Base-by-base conservation (phyloP, 1,140 invertebrate species). In the Sycophaga agraensis region DNA sequence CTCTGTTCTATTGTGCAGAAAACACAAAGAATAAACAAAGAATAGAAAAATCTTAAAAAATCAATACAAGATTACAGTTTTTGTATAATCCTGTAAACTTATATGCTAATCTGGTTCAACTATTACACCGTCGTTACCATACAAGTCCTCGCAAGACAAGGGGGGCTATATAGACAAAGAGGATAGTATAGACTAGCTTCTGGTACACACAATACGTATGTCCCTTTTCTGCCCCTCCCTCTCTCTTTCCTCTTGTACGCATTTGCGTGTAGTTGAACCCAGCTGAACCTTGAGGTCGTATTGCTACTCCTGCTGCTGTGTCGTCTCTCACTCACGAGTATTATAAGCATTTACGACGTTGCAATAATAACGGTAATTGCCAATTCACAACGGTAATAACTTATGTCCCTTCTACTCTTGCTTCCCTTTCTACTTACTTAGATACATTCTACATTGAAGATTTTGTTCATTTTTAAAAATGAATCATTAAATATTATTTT, bases 341-440 rank as follows among this genome's bases (percentile, higher is more conserved):
- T 60, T 56, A 11, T 19, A 12, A 3, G 31, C 28, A 37, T 60
- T 56, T 49, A 48, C 58, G 46, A 63, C 60, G 60, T 68, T 67
- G 62, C 69, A 63, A 72, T 70, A 76, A 74, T 75, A 74, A 74
- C 65, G 64, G 69, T 72, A 72, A 75, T 73, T 74, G 69, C 69
- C 71, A 76, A 73, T 76, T 76, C 70, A 72, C 64, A 69, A 48
- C 43, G 64, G 66, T 70, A 72, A 76, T 76, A 75, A 72, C 69
- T 73, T 69, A 68, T 11, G 28, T 31, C 28, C 28, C 28, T 31
- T 11, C 5, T 31, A 31, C 28, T 31, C 11, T 21, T 14, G 8
- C 26, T 57, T 46, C 2, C 21, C 9, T n/a, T n/a, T n/a, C n/a
- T n/a, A n/a, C n/a, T n/a, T n/a, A n/a, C n/a, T n/a, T n/a, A n/a